Evolutionary conservation across 2,888 invertebrate genomes (phyloP), one percentile per base, ranked within the genome.

Genomic region (Catocala sponsa): DNA sequence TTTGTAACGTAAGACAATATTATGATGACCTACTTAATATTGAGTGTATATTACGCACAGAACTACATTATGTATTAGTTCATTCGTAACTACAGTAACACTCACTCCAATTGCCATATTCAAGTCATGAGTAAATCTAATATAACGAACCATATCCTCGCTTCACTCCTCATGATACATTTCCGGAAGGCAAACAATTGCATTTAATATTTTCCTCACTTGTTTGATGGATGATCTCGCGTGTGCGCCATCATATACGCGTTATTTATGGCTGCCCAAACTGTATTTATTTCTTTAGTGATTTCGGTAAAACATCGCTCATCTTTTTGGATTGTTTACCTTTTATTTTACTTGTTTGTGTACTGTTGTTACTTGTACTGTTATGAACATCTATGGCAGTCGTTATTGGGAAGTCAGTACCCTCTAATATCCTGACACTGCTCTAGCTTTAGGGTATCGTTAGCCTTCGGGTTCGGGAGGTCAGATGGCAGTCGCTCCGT

Each of bases 251-350:
- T 61, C 50, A 9, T 68, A 25, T 59, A 56, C 49, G 62, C 54
- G 25, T 74, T 66, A 74, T 74, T 76, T 76, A 74, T 74, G 52
- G 60, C 68, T 65, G 49, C 57, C 59, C 65, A 59, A 76, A 64
- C 42, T 56, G 15, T 70, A 68, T 76, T 76, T 74, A 76, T 74
- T 63, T 53, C 35, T 33, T 35, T 38, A 38, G 51, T 53, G 50
- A 60, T 59, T 63, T 61, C 47, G 10, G 47, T 63, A 32, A 32
- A 54, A 56, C 33, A 44, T 47, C 6, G 12, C 44, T 41, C 41
- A 46, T 12, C 6, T 41, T 51, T 47, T 38, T 55, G 38, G 6
- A 35, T 48, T 38, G n/a, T 62, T 68, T 64, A 47, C 51, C 38
- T 56, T 12, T 44, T 51, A 46, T 58, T 25, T 11, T 49, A 6